Evolutionary conservation across 2,888 invertebrate genomes (phyloP).

Genomic region (Ischnura elegans): DNA sequence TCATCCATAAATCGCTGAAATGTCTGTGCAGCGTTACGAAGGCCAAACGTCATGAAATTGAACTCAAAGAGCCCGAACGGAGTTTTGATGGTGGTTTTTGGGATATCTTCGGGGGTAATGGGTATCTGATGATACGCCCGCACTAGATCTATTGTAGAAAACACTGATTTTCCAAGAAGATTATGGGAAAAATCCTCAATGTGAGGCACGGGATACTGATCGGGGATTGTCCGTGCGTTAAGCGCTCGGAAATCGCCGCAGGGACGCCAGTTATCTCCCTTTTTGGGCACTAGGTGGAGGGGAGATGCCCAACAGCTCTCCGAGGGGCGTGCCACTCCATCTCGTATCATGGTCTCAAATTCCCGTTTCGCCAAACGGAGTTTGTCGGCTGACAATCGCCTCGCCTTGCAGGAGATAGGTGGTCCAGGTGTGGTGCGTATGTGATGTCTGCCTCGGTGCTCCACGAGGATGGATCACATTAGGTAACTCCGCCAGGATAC

Average conservation of each 20-base stretch:
- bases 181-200: background rate
- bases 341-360: conserved; percentile 74
- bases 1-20: conserved; percentile 1
- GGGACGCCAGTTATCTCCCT: too few relatives aligned
- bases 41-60: background rate
- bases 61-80: background rate
- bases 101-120: background rate
- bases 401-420: conserved; percentile 73
- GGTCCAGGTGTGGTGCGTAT: conserved; percentile 73
- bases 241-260: too few relatives aligned
- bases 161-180: background rate
- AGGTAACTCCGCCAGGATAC: conserved; percentile 68
- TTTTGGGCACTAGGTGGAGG: too few relatives aligned
- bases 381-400: conserved; percentile 74
- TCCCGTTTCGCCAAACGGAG: conserved; percentile 73
- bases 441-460: conserved; percentile 61
- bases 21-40: background rate
- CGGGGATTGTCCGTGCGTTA: background rate
- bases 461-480: conserved; percentile 69
- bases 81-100: background rate
- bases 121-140: background rate
- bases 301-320: too few relatives aligned
- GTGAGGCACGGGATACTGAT: background rate
- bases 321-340: conserved; percentile 69
- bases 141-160: background rate